Percentiles rank a stretch among this genome's conserved stretches.
Evolutionary conservation across 2,113 vertebrate species (phyloP).

Genomic region (Dromas ardeola): DNA sequence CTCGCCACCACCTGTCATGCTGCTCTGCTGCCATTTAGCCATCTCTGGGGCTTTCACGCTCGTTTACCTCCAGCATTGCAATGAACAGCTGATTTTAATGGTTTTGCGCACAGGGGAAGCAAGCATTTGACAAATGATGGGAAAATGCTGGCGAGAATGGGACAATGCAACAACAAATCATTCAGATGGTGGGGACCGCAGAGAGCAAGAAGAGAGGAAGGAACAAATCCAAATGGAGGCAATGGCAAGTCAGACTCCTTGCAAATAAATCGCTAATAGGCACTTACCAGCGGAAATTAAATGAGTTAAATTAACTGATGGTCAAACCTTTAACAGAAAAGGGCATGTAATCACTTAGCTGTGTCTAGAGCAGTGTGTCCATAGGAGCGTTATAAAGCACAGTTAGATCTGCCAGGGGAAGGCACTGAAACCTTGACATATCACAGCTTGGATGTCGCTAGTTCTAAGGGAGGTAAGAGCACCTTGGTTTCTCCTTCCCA

Average conservation of each 20-base stretch:
- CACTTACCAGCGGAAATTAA: neutral
- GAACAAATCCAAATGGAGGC: neutral
- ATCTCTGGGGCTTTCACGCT: neutral
- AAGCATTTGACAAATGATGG: neutral
- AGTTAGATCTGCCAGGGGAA: neutral
- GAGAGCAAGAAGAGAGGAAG: neutral
- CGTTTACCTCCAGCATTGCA: neutral
- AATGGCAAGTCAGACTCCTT: accelerated
- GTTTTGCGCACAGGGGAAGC: accelerated
- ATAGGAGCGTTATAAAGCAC: neutral
- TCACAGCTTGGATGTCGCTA: neutral
- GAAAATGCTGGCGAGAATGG: neutral
- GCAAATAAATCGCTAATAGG: neutral
- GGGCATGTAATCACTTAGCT: neutral
- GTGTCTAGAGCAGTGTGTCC: neutral
- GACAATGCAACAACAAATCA: neutral
- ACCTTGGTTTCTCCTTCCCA: neutral
- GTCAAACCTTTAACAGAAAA: neutral
- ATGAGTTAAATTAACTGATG: neutral
- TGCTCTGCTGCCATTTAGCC: neutral
- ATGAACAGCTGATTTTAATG: neutral
- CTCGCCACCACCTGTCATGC: neutral
- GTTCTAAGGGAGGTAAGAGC: neutral
- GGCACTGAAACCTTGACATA: neutral
- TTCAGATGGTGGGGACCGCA: neutral